Evolutionary conservation across 53 echinoderm and acorn worm species (phyloP).

Genomic region (Temnopleurus reevesii): DNA sequence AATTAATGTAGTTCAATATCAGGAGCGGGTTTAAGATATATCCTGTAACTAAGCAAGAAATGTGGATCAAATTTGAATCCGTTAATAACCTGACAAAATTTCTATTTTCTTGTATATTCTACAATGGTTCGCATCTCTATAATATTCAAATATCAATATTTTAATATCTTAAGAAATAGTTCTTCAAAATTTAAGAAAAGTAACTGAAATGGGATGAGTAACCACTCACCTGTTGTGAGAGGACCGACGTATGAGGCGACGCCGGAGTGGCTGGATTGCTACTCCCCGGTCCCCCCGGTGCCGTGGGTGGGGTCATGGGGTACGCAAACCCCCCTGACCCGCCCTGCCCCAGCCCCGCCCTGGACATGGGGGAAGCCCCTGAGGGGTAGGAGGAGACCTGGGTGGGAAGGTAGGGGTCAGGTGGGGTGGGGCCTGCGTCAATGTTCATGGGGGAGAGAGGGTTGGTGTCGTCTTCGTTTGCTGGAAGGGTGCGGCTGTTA

Average conservation of each 20-base stretch:
- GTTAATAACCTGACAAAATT: no score
- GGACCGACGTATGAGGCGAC: conserved; percentile 90
- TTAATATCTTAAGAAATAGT: no score
- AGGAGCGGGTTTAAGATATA: no score
- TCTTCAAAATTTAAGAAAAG: no score
- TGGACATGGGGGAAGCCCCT: conserved; percentile 81
- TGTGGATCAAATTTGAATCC: no score
- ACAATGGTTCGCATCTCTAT: no score
- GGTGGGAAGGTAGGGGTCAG: conserved; percentile 62
- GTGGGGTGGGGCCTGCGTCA: conserved; percentile 69
- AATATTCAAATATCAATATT: no score
- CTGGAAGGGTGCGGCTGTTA: conserved; percentile 68
- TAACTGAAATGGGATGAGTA: neutral
- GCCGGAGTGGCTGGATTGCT: conserved; percentile 96
- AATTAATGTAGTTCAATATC: no score
- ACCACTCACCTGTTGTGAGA: conserved; percentile 70
- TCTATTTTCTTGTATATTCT: no score
- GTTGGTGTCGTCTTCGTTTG: conserved; percentile 81
- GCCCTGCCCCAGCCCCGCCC: conserved; percentile 57
- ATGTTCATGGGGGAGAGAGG: conserved; percentile 89
- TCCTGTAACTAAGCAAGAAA: no score
- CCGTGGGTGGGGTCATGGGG: conserved; percentile 77
- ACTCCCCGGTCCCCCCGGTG: conserved; percentile 66
- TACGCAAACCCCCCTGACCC: conserved; percentile 76
- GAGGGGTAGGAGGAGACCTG: conserved; percentile 64